Conservation (phyloP, 2,113 vertebrate genomes). For the Melanocharis versteri region DNA sequence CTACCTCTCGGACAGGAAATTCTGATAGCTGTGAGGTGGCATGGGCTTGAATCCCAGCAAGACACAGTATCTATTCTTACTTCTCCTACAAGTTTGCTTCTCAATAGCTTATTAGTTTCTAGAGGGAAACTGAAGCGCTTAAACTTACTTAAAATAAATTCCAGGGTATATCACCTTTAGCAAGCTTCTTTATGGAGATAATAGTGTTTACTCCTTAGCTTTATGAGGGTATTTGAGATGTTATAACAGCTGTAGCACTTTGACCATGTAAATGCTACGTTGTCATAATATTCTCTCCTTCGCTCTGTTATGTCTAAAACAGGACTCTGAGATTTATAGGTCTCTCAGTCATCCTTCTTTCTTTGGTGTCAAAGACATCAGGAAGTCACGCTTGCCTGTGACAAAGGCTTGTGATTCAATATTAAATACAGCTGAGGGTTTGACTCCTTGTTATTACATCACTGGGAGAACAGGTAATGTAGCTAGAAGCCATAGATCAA, state of each 20-base stretch:
- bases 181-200: slow-evolving; percentile 19
- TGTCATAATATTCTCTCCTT: slow-evolving; percentile 34
- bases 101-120: not conserved
- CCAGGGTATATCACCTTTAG: not conserved
- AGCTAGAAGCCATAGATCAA: not conserved
- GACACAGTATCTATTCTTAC: not conserved
- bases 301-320: not conserved
- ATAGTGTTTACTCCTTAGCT: slow-evolving; percentile 19
- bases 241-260: slow-evolving; percentile 43
- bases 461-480: not conserved
- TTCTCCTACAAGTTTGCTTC: not conserved
- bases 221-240: not conserved
- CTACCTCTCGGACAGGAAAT: not conserved
- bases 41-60: not conserved
- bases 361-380: not conserved
- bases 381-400: not conserved
- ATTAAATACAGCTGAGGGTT: not conserved
- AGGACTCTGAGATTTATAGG: slow-evolving; percentile 13
- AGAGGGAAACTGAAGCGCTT: not conserved
- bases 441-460: not conserved
- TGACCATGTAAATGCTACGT: slow-evolving; percentile 26
- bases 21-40: not conserved
- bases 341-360: not conserved
- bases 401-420: not conserved
- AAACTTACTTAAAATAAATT: not conserved